Evolutionary conservation across 2,888 invertebrate species (phyloP).

Genomic region (Drosophila differens): DNA sequence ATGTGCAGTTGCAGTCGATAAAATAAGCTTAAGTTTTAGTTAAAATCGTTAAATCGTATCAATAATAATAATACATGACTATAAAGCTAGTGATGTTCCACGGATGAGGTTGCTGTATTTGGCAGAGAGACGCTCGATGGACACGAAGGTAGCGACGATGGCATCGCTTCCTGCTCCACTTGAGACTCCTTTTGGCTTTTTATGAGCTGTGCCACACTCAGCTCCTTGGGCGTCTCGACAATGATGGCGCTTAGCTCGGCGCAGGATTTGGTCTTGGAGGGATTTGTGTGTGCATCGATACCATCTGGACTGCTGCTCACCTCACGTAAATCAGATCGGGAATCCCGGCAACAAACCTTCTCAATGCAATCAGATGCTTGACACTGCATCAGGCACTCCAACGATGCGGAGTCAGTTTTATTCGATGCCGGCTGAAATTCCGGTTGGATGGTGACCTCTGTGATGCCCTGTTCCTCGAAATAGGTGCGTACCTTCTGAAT

Average conservation of each 20-base stretch:
- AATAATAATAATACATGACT: conserved; percentile 38
- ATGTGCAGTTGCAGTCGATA: conserved; percentile 31
- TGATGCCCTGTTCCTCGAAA: conserved; percentile 92
- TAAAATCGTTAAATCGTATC: conserved; percentile 62
- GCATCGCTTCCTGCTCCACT: neutral
- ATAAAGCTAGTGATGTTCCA: conserved; percentile 15
- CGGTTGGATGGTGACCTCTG: conserved; percentile 94
- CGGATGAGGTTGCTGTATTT: conserved; percentile 8
- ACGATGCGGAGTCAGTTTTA: conserved; percentile 66
- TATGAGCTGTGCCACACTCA: conserved; percentile 51
- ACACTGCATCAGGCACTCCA: conserved; percentile 83
- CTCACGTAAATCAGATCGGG: conserved; percentile 78
- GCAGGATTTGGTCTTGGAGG: conserved; percentile 56
- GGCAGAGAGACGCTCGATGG: conserved; percentile 47
- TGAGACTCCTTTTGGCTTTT: conserved; percentile 16
- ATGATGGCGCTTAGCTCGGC: conserved; percentile 55
- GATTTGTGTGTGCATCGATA: conserved; percentile 8
- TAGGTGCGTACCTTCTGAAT: conserved; percentile 89
- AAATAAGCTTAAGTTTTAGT: conserved; percentile 57
- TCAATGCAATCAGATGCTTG: conserved; percentile 80
- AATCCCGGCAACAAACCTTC: conserved; percentile 83
- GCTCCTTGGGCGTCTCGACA: conserved; percentile 61
- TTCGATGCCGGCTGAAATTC: conserved; percentile 88
- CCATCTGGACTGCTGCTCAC: conserved; percentile 63
- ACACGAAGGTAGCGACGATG: conserved; percentile 5